These are phyloP conservation scores for Cryptoprocta ferox DNA, from an alignment of 2,797 vertebrate genomes.

Conservation along the genomic window DNA sequence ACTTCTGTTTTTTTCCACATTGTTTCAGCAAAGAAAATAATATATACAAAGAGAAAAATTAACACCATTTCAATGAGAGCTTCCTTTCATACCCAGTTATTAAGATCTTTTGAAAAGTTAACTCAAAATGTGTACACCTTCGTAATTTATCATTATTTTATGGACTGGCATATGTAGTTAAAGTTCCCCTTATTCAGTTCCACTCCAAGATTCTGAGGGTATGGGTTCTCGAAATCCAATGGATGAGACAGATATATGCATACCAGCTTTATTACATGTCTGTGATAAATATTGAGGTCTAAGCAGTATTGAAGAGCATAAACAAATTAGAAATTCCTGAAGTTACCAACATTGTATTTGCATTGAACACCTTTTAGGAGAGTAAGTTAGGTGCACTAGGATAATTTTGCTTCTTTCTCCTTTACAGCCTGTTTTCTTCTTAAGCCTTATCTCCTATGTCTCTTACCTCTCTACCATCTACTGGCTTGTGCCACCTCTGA, in stretches of 20 bases:
- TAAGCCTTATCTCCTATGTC: neutral
- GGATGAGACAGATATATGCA: neutral
- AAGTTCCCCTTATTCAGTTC: neutral
- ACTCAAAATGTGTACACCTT: neutral
- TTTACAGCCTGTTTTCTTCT: conserved; percentile 20
- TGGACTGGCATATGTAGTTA: neutral
- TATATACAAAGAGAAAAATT: neutral
- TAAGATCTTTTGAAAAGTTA: conserved; percentile 46
- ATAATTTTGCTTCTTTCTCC: neutral
- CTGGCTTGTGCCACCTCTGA: neutral
- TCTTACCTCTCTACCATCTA: neutral
- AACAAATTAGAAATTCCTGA: neutral
- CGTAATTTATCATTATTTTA: conserved; percentile 24
- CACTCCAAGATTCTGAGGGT: neutral
- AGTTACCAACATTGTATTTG: neutral
- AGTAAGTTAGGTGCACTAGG: neutral
- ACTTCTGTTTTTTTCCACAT: neutral
- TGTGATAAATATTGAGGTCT: neutral
- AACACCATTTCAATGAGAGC: neutral
- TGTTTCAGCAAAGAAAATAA: conserved; percentile 2
- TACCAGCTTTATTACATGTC: neutral
- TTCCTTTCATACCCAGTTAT: neutral
- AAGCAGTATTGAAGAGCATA: conserved; percentile 1
- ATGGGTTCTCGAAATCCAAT: neutral
- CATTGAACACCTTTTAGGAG: neutral